Conservation (phyloP, 2,888 invertebrate genomes). For the Glyphotaelius pellucidus region DNA sequence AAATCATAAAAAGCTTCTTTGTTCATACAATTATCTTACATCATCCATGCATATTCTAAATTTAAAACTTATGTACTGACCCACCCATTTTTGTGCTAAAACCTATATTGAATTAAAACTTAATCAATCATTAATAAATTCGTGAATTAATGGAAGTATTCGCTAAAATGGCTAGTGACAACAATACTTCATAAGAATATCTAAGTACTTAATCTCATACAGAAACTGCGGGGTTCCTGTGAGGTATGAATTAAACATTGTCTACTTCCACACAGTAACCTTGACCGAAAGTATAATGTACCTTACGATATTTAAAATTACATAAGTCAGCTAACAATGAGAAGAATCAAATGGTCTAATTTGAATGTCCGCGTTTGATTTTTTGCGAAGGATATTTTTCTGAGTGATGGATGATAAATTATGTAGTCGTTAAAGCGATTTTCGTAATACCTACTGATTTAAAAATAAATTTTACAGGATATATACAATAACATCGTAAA, state of each 20-base stretch:
- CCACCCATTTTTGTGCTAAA: not conserved
- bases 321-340: not conserved
- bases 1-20: not conserved
- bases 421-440: not conserved
- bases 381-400: not conserved
- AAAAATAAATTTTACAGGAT: no score
- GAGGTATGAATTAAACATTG: not conserved
- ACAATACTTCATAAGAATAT: no score
- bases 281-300: not conserved
- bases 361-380: not conserved
- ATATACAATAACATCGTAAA: not conserved
- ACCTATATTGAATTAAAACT: not conserved
- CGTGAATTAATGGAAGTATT: not conserved
- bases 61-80: not conserved
- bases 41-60: not conserved
- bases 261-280: not conserved
- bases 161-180: not conserved
- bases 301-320: not conserved
- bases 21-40: not conserved
- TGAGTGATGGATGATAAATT: not conserved
- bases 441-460: no score
- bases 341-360: not conserved
- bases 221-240: not conserved
- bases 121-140: not conserved
- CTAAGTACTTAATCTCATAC: not conserved